Conservation (phyloP, 2,797 vertebrate species). For the Geotrypetes seraphini region DNA sequence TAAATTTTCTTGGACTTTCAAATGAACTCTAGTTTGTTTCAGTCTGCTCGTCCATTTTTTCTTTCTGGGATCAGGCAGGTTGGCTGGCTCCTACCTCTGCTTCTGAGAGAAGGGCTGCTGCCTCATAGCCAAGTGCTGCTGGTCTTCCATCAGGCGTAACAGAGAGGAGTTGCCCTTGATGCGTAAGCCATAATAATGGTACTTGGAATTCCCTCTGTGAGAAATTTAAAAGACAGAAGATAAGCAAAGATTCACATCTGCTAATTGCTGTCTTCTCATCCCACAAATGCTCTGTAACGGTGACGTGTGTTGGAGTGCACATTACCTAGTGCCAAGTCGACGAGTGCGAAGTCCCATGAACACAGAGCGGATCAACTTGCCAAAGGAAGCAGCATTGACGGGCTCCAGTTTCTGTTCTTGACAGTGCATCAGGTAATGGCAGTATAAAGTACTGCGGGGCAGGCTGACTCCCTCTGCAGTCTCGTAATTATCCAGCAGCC, state of each 20-base stretch:
- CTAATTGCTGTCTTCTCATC: too few species aligned
- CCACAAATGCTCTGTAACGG: too few species aligned
- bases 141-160: slow-evolving; percentile 80
- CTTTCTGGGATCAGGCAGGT: too few species aligned
- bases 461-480: slow-evolving; percentile 86
- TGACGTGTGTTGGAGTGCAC: too few species aligned
- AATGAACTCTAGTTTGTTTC: too few species aligned
- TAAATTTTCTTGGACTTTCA: too few species aligned
- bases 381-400: slow-evolving; percentile 85
- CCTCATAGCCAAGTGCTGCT: slow-evolving; percentile 86
- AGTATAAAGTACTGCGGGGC: slow-evolving; percentile 85
- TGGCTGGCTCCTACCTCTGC: slow-evolving; percentile 68
- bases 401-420: slow-evolving; percentile 88
- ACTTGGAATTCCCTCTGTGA: slow-evolving; percentile 85
- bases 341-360: slow-evolving; percentile 85
- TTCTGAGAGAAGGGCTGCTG: slow-evolving; percentile 87
- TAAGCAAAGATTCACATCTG: too few species aligned
- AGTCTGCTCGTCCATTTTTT: too few species aligned
- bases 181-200: slow-evolving; percentile 88
- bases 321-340: slow-evolving; percentile 78
- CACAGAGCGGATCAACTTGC: slow-evolving; percentile 86
- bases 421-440: slow-evolving; percentile 88
- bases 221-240: too few species aligned
- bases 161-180: slow-evolving; percentile 82
- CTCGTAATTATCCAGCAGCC: slow-evolving; percentile 88